Evolutionary conservation across 2,113 vertebrate genomes (phyloP), one percentile per base, ranked within the genome.

Genomic region (Trichomycterus rosablanca): DNA sequence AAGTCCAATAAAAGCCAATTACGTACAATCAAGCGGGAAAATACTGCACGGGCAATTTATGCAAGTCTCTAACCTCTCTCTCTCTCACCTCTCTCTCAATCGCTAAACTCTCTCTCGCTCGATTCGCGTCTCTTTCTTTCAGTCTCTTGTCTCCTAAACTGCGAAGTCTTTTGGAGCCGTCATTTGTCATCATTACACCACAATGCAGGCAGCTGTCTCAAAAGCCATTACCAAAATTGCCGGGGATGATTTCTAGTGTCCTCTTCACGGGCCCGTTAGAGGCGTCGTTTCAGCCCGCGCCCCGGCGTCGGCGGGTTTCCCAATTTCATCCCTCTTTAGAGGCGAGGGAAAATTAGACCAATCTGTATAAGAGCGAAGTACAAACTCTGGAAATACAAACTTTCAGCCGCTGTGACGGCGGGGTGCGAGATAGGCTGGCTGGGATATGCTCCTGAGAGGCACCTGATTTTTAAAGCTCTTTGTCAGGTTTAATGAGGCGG

Each of bases 171-270:
- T 85, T 62, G 71, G 79, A 80, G 79, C 71, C 73, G 72, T 73
- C 76, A 81, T 87, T 88, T 87, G 74, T 87, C 84, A 87, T 89
- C 80, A 78, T 85, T 90, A 87, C 72, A 81, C 83, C 81, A 85
- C 78, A 83, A 78, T 80, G 77, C 63, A 72, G 86, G 81, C 79
- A 76, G 82, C 78, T 81, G 76, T 85, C 86, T 83, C 80, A 82
- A 83, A 71, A 82, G 73, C 80, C 77, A 84, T 89, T 90, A 87
- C 80, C 77, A 88, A 90, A 89, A 88, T 85, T 86, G 85, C 85
- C 88, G 83, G 82, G 89, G 85, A 86, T 72, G 76, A 81, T 83
- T 88, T 85, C 84, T 83, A 81, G 83, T 89, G 87, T 86, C 85
- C 81, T 87, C 79, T 82, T 86, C 81, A 81, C 63, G 75, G 58